These are phyloP conservation scores for Latheticus oryzae DNA, from an alignment of 2,888 invertebrate species.

Conservation along the genomic window DNA sequence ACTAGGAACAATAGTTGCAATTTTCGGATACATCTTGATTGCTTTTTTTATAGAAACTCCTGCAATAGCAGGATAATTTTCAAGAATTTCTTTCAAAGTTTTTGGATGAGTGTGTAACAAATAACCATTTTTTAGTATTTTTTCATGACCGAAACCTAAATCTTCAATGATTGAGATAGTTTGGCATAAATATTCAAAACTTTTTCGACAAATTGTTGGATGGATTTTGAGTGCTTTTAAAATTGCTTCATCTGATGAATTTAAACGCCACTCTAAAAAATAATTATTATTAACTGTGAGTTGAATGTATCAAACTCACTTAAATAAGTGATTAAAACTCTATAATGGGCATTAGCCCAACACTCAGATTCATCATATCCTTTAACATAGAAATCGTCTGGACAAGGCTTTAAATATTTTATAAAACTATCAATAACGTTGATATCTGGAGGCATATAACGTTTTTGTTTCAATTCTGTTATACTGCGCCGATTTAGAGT, in stretches of 20 bases:
- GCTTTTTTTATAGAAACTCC: constrained; percentile 70
- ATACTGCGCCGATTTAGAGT: constrained; percentile 41
- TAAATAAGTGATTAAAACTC: constrained; percentile 55
- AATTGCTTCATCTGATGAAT: constrained; percentile 60
- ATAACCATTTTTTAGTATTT: constrained; percentile 71
- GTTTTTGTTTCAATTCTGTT: constrained; percentile 61
- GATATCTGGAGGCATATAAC: constrained; percentile 60
- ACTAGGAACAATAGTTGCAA: constrained; percentile 72
- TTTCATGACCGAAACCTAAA: constrained; percentile 68
- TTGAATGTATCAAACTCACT: constrained; percentile 46
- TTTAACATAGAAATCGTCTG: constrained; percentile 43
- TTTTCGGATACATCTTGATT: constrained; percentile 71
- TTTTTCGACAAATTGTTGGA: constrained; percentile 63
- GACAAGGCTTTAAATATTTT: constrained; percentile 51
- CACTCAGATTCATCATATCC: constrained; percentile 51
- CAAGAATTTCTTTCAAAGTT: constrained; percentile 70
- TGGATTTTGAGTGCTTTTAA: constrained; percentile 61
- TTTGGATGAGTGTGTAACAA: constrained; percentile 71
- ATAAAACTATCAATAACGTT: constrained; percentile 64
- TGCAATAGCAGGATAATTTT: constrained; percentile 68
- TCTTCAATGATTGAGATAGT: constrained; percentile 70
- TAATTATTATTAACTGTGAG: no score
- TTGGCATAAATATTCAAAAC: constrained; percentile 68
- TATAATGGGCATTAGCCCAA: constrained; percentile 57
- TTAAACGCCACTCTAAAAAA: constrained; percentile 61